Conservation (phyloP, 2,113 vertebrate species). For the Plectropomus leopardus region DNA sequence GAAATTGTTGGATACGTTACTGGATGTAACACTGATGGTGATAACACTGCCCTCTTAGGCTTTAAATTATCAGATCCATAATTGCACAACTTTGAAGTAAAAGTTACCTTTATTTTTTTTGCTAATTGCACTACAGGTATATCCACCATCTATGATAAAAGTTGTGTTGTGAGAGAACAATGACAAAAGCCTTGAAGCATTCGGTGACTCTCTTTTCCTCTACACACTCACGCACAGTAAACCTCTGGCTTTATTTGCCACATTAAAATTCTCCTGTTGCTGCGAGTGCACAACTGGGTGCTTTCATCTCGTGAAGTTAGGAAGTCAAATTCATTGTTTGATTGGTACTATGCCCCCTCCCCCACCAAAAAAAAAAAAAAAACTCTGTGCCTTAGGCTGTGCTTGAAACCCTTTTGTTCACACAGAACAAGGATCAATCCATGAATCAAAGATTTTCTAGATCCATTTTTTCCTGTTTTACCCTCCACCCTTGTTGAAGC, state of each 20-base stretch:
- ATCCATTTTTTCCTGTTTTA: slow-evolving; percentile 28
- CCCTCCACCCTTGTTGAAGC: slow-evolving; percentile 10
- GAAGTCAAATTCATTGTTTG: slow-evolving; percentile 25
- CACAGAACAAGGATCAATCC: slow-evolving; percentile 48
- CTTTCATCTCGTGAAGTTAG: slow-evolving; percentile 16
- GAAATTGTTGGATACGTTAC: too few relatives aligned
- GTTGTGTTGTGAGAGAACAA: slow-evolving; percentile 13
- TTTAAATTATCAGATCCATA: too few relatives aligned
- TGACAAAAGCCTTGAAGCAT: slow-evolving; percentile 1
- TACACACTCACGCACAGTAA: slow-evolving; percentile 14
- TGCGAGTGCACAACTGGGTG: not conserved
- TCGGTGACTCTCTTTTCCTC: not conserved
- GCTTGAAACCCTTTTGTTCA: slow-evolving; percentile 48
- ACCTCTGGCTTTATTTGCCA: slow-evolving; percentile 16
- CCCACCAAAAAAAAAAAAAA: not conserved
- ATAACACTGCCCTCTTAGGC: too few relatives aligned
- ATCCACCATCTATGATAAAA: not conserved
- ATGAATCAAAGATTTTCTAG: slow-evolving; percentile 58
- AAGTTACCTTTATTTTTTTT: too few relatives aligned
- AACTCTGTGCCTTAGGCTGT: slow-evolving; percentile 31
- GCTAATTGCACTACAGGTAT: too few relatives aligned
- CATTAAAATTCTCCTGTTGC: slow-evolving; percentile 8
- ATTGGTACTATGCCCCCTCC: not conserved
- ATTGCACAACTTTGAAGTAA: too few relatives aligned
- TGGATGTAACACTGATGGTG: too few relatives aligned